Percentiles rank a stretch among this genome's conserved stretches.
Conservation (phyloP, 2,888 invertebrate species). For the Pyrrhosoma nymphula region DNA sequence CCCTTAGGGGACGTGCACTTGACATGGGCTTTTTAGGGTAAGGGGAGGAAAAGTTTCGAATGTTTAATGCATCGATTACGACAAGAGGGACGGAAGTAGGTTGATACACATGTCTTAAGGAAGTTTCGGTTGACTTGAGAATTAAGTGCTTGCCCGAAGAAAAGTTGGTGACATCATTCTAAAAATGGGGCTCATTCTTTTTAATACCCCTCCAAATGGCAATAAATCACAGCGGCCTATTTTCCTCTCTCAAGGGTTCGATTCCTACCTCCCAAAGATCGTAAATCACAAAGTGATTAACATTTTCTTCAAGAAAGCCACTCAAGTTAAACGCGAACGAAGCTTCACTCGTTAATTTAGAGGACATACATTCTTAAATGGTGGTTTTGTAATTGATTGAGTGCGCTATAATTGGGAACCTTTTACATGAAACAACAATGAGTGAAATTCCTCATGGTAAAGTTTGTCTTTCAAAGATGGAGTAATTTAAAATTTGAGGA, state of each 20-base stretch:
- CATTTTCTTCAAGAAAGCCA: neutral
- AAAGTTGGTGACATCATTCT: neutral
- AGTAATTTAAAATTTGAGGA: too few relatives aligned
- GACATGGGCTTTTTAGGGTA: neutral
- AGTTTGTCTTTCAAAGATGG: too few relatives aligned
- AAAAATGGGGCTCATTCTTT: neutral
- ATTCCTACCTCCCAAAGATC: neutral
- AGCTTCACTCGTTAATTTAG: neutral
- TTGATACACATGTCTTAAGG: conserved; percentile 15
- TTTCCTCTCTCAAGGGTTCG: neutral
- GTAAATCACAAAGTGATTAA: neutral
- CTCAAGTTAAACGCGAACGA: neutral
- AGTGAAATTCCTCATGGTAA: neutral
- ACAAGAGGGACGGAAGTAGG: neutral
- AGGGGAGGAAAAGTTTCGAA: neutral
- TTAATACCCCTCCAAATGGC: neutral
- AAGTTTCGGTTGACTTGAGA: neutral
- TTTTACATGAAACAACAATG: neutral
- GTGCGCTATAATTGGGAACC: too few relatives aligned
- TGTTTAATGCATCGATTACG: conserved; percentile 34
- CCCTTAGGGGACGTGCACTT: neutral
- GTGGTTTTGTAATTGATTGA: too few relatives aligned
- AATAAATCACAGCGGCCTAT: neutral
- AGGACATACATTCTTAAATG: neutral
- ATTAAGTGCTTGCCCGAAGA: conserved; percentile 8